Conservation (phyloP, 2,113 vertebrate genomes). For the Loxodonta africana region DNA sequence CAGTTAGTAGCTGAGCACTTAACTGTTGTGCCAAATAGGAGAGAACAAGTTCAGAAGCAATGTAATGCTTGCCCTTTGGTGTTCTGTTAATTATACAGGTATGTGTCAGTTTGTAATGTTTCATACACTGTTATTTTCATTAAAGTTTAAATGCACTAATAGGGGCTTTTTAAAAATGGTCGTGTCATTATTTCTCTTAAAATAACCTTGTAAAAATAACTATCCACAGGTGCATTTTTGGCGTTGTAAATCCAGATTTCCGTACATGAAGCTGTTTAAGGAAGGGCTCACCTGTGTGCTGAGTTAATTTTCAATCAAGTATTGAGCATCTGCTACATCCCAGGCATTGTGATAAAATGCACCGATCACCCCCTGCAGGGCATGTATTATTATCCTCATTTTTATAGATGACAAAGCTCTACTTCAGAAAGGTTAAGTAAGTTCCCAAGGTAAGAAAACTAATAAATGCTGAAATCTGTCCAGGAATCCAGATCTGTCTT, state of each 20-base stretch:
- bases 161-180: slow-evolving; percentile 11
- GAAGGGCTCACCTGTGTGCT: background rate
- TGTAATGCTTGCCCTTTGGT: background rate
- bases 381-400: slow-evolving; percentile 63
- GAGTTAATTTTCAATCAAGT: slow-evolving; percentile 64
- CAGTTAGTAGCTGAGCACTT: background rate
- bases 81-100: background rate
- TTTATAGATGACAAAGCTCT: slow-evolving; percentile 65
- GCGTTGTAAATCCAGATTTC: slow-evolving; percentile 34
- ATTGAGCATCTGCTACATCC: slow-evolving; percentile 47
- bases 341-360: slow-evolving; percentile 55
- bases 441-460: slow-evolving; percentile 71
- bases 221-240: background rate
- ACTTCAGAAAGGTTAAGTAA: slow-evolving; percentile 63
- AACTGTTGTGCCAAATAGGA: background rate
- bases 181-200: slow-evolving; percentile 49
- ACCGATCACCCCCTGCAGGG: slow-evolving; percentile 30
- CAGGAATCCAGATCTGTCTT: slow-evolving; percentile 41
- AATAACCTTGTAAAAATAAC: slow-evolving; percentile 48
- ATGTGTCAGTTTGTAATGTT: background rate
- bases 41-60: background rate
- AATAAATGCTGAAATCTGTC: slow-evolving; percentile 40
- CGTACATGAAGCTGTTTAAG: background rate
- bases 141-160: slow-evolving; percentile 11
- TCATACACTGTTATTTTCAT: slow-evolving; percentile 13